Percentiles rank a stretch among this genome's conserved stretches.
Evolutionary conservation across 2,797 vertebrate genomes (phyloP).

Genomic region (Pangasius macronema): DNA sequence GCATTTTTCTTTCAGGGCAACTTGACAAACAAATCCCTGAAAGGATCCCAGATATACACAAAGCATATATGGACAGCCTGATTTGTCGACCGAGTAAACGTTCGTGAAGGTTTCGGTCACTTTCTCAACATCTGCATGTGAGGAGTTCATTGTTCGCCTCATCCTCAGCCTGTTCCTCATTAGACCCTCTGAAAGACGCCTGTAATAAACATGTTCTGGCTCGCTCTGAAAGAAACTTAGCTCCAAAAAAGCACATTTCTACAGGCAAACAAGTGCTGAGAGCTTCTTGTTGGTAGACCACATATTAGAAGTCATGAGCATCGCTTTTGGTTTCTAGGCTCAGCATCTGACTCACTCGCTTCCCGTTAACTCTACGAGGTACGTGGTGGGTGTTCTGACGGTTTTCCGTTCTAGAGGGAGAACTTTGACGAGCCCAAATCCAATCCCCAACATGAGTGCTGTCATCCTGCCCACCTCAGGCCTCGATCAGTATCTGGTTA

Average conservation of each 20-base stretch:
- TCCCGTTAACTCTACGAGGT: background rate
- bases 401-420: slow-evolving; percentile 6
- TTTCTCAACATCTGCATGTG: slow-evolving; percentile 17
- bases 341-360: background rate
- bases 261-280: background rate
- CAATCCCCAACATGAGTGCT: background rate
- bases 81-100: slow-evolving; percentile 22
- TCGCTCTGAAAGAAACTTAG: background rate
- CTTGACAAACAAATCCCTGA: slow-evolving; percentile 17
- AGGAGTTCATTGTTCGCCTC: slow-evolving; percentile 13
- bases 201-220: background rate
- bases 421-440: background rate
- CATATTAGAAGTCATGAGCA: slow-evolving; percentile 5
- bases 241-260: background rate
- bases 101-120: slow-evolving; percentile 13
- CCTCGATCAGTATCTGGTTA: background rate
- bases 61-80: slow-evolving; percentile 19
- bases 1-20: slow-evolving; percentile 8
- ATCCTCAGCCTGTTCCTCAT: slow-evolving; percentile 14
- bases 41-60: slow-evolving; percentile 19
- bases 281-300: background rate
- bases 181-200: background rate
- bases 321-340: slow-evolving; percentile 4
- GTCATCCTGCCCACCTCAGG: background rate
- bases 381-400: background rate